Evolutionary conservation across 92 coral and sea anemone genomes (phyloP), one percentile per base, ranked within the genome.

Genomic region (Umimayanthus kanabou): DNA sequence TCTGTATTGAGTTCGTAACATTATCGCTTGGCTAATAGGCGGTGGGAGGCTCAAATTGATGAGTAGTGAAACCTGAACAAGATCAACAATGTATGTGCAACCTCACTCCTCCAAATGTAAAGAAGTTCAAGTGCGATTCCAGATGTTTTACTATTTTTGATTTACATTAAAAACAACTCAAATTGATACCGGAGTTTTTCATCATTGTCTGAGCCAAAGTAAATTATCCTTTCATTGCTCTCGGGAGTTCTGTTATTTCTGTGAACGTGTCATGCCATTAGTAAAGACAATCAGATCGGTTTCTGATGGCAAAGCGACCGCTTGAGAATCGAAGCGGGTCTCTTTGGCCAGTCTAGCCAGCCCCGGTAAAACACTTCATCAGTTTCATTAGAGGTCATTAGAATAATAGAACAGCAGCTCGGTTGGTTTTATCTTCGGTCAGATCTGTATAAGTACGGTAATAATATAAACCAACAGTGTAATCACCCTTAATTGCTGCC

Each of bases 91-190:
- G 43, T 53, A 67, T n/a, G 15, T 30, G 39, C 78, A 20, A 39
- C 45, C 79, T 75, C 16, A 9, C 50, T 37, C 14, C 53, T 71
- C 43, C 18, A 45, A 83, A 70, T 29, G 42, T 16, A 7, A 15
- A 67, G 9, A 80, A 30, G 65, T 40, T 82, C 65, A 70, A 70
- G 67, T 33, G 33, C 6, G 39, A 26, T 47, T 71, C 87, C 87
- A 83, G 87, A 83, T 83, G 87, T 28, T 49, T 45, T 7, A 22
- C 3, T 67, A 45, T 28, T 72, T 67, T 70, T 83, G 61, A 70
- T 83, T 83, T 83, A 83, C 87, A 83, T 70, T 70, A 83, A 83
- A 83, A 83, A 83, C 87, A 83, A 83, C 29, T 70, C 84, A 83
- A 69, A 13, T 16, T 67, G 79, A 71, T 49, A 70, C 87, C 61